A percentile compares a stretch with the other conserved stretches of the same genome.
Conservation (phyloP, 1,140 invertebrate species). For the Drosophila fuyamai region DNA sequence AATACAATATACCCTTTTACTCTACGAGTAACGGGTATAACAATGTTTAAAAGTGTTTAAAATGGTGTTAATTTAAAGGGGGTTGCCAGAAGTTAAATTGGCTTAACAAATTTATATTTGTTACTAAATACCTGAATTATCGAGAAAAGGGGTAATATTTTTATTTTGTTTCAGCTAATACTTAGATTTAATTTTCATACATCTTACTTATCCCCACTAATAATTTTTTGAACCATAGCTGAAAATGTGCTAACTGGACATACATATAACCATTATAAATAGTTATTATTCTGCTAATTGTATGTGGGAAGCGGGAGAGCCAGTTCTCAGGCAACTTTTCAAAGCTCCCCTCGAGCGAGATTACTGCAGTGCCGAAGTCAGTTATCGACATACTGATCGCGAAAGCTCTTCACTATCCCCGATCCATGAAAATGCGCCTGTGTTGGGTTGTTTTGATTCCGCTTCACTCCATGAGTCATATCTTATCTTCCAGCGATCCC, state of each 20-base stretch:
- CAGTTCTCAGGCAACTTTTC: slow-evolving; percentile 43
- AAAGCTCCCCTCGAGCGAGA: slow-evolving; percentile 28
- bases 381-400: slow-evolving; percentile 33
- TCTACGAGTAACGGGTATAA: too few relatives aligned
- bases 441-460: slow-evolving; percentile 13
- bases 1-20: too few relatives aligned
- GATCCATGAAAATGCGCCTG: slow-evolving; percentile 5
- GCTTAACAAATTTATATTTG: too few relatives aligned
- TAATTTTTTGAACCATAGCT: neutral
- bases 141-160: too few relatives aligned
- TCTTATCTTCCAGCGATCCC: slow-evolving; percentile 34
- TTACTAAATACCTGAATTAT: too few relatives aligned
- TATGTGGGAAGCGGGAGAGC: slow-evolving; percentile 62
- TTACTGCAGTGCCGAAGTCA: slow-evolving; percentile 35
- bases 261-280: slow-evolving; percentile 17
- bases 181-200: too few relatives aligned
- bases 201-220: neutral
- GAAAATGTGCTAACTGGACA: slow-evolving; percentile 17
- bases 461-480: slow-evolving; percentile 28
- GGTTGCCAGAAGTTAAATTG: too few relatives aligned
- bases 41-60: too few relatives aligned
- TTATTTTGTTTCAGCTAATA: too few relatives aligned
- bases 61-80: too few relatives aligned
- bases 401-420: slow-evolving; percentile 29
- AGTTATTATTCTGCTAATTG: slow-evolving; percentile 54